These are phyloP conservation scores for Enteromius paludinosus DNA, from an alignment of 2,797 vertebrate genomes.

Conservation along the genomic window DNA sequence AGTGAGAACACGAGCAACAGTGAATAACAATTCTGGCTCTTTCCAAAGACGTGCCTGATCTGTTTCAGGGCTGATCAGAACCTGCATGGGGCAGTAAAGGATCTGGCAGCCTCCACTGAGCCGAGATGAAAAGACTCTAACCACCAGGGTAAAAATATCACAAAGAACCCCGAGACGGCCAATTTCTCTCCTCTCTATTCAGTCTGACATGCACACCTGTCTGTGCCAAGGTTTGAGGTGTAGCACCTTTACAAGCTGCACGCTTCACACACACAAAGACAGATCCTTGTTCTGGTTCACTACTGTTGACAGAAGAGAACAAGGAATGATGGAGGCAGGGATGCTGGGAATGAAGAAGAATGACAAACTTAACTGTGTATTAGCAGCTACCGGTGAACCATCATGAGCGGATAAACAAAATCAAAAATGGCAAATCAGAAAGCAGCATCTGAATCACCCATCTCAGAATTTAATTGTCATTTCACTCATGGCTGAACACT, in stretches of 20 bases:
- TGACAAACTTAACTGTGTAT: conserved; percentile 1
- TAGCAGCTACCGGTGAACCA: neutral
- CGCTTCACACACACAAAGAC: conserved; percentile 25
- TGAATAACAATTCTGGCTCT: neutral
- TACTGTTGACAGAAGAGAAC: conserved; percentile 18
- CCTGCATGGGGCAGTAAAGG: neutral
- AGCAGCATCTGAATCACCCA: conserved; percentile 4
- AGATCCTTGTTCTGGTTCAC: too few species aligned
- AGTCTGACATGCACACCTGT: conserved; percentile 24
- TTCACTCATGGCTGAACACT: conserved; percentile 4
- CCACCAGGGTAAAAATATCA: conserved; percentile 30
- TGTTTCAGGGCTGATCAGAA: conserved; percentile 15
- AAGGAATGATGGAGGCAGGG: conserved; percentile 2
- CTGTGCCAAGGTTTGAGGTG: neutral
- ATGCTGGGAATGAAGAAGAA: conserved; percentile 1
- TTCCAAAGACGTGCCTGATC: neutral
- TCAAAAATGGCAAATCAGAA: neutral
- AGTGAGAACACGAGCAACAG: neutral
- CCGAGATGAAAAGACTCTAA: neutral
- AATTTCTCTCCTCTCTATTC: conserved; percentile 15
- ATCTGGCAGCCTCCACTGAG: neutral
- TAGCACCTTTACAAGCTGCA: neutral
- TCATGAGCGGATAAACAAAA: conserved; percentile 2
- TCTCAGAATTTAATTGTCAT: conserved; percentile 2
- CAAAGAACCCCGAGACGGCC: neutral